These are phyloP conservation scores for Zaprionus nigranus DNA, from an alignment of 1,140 invertebrate genomes.

Conservation along the genomic window DNA sequence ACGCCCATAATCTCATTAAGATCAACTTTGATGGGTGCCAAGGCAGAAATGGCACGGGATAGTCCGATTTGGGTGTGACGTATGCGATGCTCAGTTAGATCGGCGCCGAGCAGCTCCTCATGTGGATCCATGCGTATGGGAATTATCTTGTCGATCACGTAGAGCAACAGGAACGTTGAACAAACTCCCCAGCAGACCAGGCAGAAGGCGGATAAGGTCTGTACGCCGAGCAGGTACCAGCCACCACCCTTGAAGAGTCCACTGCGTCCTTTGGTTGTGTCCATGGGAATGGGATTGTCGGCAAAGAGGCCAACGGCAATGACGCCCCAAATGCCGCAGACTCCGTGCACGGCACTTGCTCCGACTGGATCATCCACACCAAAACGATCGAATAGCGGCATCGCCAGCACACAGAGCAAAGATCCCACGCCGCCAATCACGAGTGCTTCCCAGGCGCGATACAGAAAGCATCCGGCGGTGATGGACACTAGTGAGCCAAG, in stretches of 20 bases:
- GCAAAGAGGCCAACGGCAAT: conserved; percentile 95
- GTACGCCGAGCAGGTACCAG: conserved; percentile 93
- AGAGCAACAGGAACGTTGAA: conserved; percentile 89
- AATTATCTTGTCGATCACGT: conserved; percentile 91
- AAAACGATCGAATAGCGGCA: conserved; percentile 90
- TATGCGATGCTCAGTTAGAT: conserved; percentile 94
- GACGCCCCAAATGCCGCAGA: conserved; percentile 91
- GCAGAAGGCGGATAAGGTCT: conserved; percentile 89
- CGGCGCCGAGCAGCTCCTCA: conserved; percentile 94
- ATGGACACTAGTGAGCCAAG: conserved; percentile 94
- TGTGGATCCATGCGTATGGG: conserved; percentile 93
- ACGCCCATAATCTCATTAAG: conserved; percentile 85
- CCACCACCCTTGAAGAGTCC: conserved; percentile 95
- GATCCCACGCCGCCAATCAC: conserved; percentile 93
- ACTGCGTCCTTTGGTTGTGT: conserved; percentile 92
- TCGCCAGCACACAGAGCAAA: conserved; percentile 88
- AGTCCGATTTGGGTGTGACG: conserved; percentile 86
- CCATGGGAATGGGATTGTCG: conserved; percentile 91
- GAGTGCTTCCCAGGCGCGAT: conserved; percentile 93
- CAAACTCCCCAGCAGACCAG: conserved; percentile 90
- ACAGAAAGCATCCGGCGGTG: conserved; percentile 96
- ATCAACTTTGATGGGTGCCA: conserved; percentile 85
- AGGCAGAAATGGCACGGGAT: conserved; percentile 87
- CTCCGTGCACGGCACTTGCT: conserved; percentile 94
- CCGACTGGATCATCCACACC: conserved; percentile 96